Conservation (phyloP, 2,888 invertebrate genomes). For the Hymenopus coronatus region DNA sequence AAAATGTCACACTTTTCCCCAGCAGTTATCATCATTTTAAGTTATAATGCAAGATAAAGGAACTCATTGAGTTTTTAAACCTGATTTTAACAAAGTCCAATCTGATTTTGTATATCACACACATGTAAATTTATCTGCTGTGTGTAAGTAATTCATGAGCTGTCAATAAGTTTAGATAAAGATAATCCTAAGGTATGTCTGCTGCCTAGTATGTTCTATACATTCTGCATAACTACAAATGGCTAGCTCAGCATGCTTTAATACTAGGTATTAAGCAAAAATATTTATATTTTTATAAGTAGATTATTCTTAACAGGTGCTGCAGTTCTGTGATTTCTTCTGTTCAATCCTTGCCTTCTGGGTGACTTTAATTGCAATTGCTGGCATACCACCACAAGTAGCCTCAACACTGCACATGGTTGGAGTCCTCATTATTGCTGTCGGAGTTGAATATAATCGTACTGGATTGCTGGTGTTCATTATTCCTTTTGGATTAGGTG, state of each 20-base stretch:
- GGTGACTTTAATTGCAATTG: conserved; percentile 57
- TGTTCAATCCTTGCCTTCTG: conserved; percentile 58
- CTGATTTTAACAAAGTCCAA: too few relatives aligned
- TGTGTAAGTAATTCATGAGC: too few relatives aligned
- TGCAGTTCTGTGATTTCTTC: conserved; percentile 59
- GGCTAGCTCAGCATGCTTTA: neutral
- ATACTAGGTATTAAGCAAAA: neutral
- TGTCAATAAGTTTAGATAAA: too few relatives aligned
- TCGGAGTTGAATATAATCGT: conserved; percentile 53
- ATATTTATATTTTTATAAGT: neutral
- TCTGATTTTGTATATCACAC: too few relatives aligned
- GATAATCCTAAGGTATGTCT: too few relatives aligned
- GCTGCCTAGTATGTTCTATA: too few relatives aligned
- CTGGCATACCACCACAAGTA: conserved; percentile 47
- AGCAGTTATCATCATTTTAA: too few relatives aligned
- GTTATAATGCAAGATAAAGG: too few relatives aligned
- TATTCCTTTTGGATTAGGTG: conserved; percentile 48
- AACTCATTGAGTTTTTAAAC: too few relatives aligned
- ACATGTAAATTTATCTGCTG: too few relatives aligned
- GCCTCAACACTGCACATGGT: conserved; percentile 51
- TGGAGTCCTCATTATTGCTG: conserved; percentile 53
- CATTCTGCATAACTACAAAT: too few relatives aligned
- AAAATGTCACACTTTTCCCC: too few relatives aligned
- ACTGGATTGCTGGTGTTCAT: conserved; percentile 52
- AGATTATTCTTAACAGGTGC: conserved; percentile 43